These are phyloP conservation scores for Notospermus geniculatus DNA, from an alignment of 1,140 invertebrate genomes.

Conservation along the genomic window DNA sequence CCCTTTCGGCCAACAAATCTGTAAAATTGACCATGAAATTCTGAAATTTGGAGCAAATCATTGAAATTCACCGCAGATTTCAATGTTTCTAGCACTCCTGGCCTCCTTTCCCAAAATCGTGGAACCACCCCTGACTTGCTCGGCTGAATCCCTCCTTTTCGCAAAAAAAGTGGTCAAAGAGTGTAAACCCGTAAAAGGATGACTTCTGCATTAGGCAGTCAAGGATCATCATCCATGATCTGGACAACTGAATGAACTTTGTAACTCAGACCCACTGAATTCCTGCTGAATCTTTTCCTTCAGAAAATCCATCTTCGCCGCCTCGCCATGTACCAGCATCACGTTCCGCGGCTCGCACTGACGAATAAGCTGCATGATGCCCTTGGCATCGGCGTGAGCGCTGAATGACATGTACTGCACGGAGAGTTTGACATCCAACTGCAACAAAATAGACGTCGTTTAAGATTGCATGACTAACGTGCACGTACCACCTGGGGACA, in stretches of 20 bases:
- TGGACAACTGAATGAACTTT: too few species aligned
- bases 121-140: neutral
- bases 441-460: slow-evolving; percentile 18
- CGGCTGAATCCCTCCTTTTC: neutral
- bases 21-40: too few species aligned
- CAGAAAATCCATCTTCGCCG: slow-evolving; percentile 86
- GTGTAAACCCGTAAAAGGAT: too few species aligned
- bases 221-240: too few species aligned
- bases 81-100: too few species aligned
- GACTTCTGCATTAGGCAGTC: too few species aligned
- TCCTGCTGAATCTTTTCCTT: slow-evolving; percentile 87
- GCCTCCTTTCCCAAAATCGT: too few species aligned
- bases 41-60: too few species aligned
- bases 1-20: too few species aligned
- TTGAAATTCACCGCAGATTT: too few species aligned
- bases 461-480: too few species aligned
- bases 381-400: slow-evolving; percentile 99
- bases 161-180: neutral
- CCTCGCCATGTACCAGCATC: slow-evolving; percentile 91
- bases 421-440: slow-evolving; percentile 93
- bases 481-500: too few species aligned
- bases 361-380: slow-evolving; percentile 98
- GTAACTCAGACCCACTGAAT: slow-evolving; percentile 46
- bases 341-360: slow-evolving; percentile 98
- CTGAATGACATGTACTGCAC: slow-evolving; percentile 99